Conservation (phyloP, 2,797 vertebrate species). For the Chromobotia macracanthus region DNA sequence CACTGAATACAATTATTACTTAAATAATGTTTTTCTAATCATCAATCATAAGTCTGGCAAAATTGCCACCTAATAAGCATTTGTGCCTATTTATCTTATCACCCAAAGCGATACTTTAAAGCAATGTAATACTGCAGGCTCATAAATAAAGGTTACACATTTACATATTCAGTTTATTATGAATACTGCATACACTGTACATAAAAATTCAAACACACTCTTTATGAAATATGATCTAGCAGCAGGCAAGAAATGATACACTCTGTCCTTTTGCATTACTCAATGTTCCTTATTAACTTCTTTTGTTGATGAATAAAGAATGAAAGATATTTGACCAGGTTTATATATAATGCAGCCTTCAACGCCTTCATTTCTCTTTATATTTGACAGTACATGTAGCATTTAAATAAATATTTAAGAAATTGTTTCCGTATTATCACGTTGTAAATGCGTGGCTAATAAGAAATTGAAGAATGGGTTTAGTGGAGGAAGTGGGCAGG, state of each 20-base stretch:
- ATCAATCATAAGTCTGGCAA: conserved; percentile 72
- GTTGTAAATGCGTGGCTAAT: conserved; percentile 6
- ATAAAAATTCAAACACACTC: conserved; percentile 83
- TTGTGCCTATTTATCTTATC: conserved; percentile 78
- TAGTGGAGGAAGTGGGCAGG: neutral
- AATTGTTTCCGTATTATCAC: conserved; percentile 11
- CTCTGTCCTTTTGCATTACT: conserved; percentile 69
- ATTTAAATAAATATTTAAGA: conserved; percentile 7
- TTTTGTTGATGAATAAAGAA: conserved; percentile 75
- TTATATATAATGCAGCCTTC: conserved; percentile 62
- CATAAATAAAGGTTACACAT: conserved; percentile 84
- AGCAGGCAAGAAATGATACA: conserved; percentile 77
- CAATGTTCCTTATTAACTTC: conserved; percentile 62
- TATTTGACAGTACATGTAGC: neutral
- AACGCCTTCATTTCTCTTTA: conserved; percentile 47
- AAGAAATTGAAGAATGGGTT: conserved; percentile 18
- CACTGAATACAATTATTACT: conserved; percentile 64
- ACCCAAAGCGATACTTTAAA: conserved; percentile 79
- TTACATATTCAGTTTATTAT: conserved; percentile 86
- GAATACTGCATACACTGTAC: conserved; percentile 82
- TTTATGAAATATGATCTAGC: conserved; percentile 85
- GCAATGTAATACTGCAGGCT: conserved; percentile 71
- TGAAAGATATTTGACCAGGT: conserved; percentile 69
- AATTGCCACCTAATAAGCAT: conserved; percentile 73
- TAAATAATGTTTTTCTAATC: conserved; percentile 71